Percentiles rank a stretch among this genome's conserved stretches.
phyloP scores from a whole-genome alignment of 2,113 vertebrate genomes.

The Rhipidura dahli region DNA sequence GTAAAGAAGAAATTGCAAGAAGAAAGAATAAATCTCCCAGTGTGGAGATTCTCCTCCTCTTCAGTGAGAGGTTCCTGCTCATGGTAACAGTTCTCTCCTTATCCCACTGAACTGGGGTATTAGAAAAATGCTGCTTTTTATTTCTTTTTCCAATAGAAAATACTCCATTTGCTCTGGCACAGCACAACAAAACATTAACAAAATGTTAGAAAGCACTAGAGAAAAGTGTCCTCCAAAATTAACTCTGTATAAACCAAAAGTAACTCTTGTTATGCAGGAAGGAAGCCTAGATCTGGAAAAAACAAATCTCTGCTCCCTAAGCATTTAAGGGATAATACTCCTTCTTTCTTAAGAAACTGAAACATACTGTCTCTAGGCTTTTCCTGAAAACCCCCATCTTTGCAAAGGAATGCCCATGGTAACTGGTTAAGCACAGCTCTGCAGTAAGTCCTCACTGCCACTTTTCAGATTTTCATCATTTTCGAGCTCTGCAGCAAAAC shows the following conservation, averaged over 20 bases:
- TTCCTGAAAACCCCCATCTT: not conserved
- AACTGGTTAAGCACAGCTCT: not conserved
- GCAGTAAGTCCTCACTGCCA: not conserved
- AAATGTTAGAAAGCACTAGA: not conserved
- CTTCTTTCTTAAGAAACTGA: not conserved
- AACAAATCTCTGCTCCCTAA: not conserved
- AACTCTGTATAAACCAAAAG: not conserved
- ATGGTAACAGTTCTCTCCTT: not conserved
- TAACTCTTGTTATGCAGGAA: not conserved
- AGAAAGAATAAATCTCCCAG: not conserved
- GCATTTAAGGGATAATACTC: not conserved
- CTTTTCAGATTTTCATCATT: not conserved
- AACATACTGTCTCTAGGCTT: not conserved
- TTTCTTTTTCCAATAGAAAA: not conserved
- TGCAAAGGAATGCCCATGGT: not conserved
- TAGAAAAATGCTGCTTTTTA: not conserved
- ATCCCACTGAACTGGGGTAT: not conserved
- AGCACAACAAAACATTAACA: not conserved
- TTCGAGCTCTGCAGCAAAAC: not conserved
- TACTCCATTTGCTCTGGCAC: not conserved
- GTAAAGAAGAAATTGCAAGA: not conserved
- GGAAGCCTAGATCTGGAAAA: not conserved
- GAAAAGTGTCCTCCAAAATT: not conserved
- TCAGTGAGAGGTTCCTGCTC: not conserved
- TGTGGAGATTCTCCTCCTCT: too few species aligned